These are phyloP conservation scores for Avahi laniger DNA, from an alignment of 2,797 vertebrate species.

Conservation along the genomic window DNA sequence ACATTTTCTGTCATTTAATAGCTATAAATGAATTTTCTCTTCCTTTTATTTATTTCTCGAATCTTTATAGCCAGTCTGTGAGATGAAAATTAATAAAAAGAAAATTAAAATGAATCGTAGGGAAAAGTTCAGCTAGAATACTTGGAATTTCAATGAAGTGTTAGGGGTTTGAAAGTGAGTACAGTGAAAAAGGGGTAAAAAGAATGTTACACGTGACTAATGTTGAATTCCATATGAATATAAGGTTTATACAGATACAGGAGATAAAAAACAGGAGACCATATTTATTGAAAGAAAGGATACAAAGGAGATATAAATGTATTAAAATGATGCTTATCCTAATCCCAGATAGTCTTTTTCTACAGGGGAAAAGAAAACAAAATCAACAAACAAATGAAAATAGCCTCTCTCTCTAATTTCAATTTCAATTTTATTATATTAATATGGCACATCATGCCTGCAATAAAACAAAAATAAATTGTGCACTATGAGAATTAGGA, in stretches of 20 bases:
- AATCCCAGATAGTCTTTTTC: neutral
- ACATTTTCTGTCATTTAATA: neutral
- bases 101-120: neutral
- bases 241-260: neutral
- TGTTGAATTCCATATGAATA: neutral
- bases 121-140: neutral
- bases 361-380: neutral
- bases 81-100: conserved; percentile 5
- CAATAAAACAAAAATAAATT: neutral
- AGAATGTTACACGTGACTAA: neutral
- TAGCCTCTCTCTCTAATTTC: neutral
- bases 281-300: conserved; percentile 1
- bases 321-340: neutral
- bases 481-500: neutral
- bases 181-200: neutral
- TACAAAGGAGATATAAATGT: neutral
- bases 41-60: neutral
- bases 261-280: neutral
- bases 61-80: neutral
- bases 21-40: neutral
- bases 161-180: neutral
- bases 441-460: neutral
- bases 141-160: neutral
- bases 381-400: neutral
- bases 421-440: neutral